Percentiles rank a stretch among this genome's conserved stretches.
phyloP scores from a whole-genome alignment of 2,113 vertebrate species.

The Notarius quadriscutis region DNA sequence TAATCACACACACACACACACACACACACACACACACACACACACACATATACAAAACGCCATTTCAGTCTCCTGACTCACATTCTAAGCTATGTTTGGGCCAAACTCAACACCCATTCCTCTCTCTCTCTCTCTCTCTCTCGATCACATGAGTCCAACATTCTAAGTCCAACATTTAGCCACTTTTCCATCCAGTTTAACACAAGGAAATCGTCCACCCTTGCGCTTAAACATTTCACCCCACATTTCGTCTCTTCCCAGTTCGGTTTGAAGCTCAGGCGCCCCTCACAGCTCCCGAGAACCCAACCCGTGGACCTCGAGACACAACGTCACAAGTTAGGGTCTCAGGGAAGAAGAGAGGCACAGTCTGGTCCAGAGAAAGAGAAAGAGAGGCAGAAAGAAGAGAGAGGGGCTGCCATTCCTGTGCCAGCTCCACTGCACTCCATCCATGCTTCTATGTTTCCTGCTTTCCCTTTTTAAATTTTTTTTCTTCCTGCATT shows the following conservation, averaged over 20 bases:
- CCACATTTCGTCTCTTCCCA: not conserved
- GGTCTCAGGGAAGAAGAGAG: slow-evolving; percentile 99
- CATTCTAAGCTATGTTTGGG: slow-evolving; percentile 44
- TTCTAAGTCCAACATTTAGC: slow-evolving; percentile 62
- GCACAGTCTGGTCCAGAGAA: slow-evolving; percentile 69
- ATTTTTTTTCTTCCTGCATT: slow-evolving; percentile 12
- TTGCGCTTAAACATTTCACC: not conserved
- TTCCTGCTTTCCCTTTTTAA: not conserved
- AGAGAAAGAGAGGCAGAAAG: slow-evolving; percentile 1
- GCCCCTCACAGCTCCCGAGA: slow-evolving; percentile 99
- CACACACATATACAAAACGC: slow-evolving; percentile 22
- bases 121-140: slow-evolving; percentile 15
- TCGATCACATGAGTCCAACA: slow-evolving; percentile 56
- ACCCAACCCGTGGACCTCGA: slow-evolving; percentile 99
- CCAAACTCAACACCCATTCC: slow-evolving; percentile 45
- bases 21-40: slow-evolving; percentile 1
- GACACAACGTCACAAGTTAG: slow-evolving; percentile 99
- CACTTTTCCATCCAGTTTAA: slow-evolving; percentile 12
- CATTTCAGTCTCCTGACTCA: slow-evolving; percentile 50
- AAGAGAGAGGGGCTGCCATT: slow-evolving; percentile 29
- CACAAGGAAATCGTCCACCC: not conserved
- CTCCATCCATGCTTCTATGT: not conserved
- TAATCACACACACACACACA: slow-evolving; percentile 38
- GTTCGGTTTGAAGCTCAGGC: slow-evolving; percentile 56
- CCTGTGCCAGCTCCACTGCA: slow-evolving; percentile 4